A percentile compares a stretch with the other conserved stretches of the same genome.
Evolutionary conservation across 2,797 vertebrate species (phyloP).

Genomic region (Falco novaeseelandiae): DNA sequence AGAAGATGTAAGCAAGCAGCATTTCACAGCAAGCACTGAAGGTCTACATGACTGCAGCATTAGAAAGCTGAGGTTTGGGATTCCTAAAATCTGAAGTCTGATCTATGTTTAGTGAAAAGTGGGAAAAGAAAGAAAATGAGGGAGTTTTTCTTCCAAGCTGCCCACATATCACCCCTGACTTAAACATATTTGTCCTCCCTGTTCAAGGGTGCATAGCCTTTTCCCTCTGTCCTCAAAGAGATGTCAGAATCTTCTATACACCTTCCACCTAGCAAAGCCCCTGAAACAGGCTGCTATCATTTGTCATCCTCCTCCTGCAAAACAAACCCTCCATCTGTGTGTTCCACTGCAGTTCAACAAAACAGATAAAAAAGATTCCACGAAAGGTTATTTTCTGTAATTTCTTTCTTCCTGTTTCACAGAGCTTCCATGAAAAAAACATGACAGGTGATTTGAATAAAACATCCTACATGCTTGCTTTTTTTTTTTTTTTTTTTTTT

Average conservation of each 20-base stretch:
- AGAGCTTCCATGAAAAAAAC: background rate
- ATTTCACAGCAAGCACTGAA: background rate
- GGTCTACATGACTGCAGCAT: fast-evolving
- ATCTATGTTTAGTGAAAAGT: background rate
- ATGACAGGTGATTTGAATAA: background rate
- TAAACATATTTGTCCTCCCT: background rate
- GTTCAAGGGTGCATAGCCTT: background rate
- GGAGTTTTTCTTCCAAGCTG: background rate
- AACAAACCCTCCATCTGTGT: background rate
- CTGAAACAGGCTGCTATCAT: background rate
- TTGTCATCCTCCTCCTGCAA: background rate
- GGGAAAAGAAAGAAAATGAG: background rate
- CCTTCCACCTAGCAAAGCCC: background rate
- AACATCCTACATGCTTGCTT: background rate
- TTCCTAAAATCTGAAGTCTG: background rate
- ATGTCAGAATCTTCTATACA: background rate
- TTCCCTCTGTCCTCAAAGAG: background rate
- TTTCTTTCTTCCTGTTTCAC: background rate
- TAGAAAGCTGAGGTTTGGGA: background rate
- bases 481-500: background rate
- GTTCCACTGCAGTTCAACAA: background rate
- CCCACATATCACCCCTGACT: background rate
- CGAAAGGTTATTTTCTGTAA: background rate
- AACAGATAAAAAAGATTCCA: background rate
- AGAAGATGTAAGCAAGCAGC: background rate